phyloP scores from a whole-genome alignment of 2,888 invertebrate species.

The Chymomyza procnemis region DNA sequence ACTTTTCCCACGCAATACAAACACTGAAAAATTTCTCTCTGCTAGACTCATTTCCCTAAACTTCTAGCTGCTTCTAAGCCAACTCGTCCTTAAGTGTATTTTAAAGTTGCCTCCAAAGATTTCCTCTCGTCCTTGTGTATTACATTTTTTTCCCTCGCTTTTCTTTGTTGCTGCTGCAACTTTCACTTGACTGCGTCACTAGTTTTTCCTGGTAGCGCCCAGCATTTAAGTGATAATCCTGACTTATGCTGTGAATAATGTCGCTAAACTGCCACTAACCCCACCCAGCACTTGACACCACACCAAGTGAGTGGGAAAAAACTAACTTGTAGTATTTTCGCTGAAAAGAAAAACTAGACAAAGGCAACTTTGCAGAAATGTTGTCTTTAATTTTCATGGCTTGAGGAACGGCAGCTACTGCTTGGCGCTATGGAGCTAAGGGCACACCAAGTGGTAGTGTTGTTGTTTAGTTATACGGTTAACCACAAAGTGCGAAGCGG shows the following conservation, averaged over 20 bases:
- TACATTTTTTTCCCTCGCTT: background rate
- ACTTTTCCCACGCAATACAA: no score
- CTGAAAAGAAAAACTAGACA: background rate
- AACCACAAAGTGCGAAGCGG: constrained; percentile 16
- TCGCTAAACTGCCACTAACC: constrained; percentile 53
- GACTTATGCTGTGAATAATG: constrained; percentile 69
- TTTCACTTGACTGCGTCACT: constrained; percentile 44
- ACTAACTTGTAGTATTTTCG: background rate
- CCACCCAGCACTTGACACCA: background rate
- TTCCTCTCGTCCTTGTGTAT: background rate
- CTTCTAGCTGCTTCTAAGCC: no score
- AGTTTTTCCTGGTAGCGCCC: constrained; percentile 9
- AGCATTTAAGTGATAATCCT: constrained; percentile 64
- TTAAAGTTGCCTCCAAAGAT: background rate
- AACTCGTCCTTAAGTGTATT: background rate
- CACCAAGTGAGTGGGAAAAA: background rate
- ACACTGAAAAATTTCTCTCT: no score
- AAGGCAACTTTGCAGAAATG: background rate
- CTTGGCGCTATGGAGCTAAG: background rate
- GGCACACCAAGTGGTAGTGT: constrained; percentile 23
- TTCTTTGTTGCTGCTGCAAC: constrained; percentile 26
- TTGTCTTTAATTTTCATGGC: constrained; percentile 11
- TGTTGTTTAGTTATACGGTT: constrained; percentile 17
- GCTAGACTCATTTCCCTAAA: no score
- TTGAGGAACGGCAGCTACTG: constrained; percentile 3